Evolutionary conservation across 2,888 invertebrate species (phyloP).

Genomic region (Andrena hattorfiana): DNA sequence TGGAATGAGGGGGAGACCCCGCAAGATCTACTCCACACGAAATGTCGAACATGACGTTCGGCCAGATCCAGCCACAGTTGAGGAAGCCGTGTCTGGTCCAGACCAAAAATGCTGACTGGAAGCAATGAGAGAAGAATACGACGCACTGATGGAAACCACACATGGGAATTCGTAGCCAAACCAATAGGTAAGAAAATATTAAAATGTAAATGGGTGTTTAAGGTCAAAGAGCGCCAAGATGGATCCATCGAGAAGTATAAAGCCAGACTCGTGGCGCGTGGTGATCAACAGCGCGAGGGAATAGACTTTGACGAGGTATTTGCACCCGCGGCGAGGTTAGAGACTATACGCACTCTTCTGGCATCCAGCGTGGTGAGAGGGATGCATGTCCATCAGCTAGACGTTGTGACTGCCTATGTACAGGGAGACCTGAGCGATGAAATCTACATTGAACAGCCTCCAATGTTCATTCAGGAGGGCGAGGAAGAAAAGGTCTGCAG

Average conservation of each 20-base stretch:
- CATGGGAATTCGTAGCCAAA: background rate
- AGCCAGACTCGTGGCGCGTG: slow-evolving; percentile 30
- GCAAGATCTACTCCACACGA: background rate
- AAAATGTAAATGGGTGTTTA: background rate
- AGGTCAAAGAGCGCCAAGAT: background rate
- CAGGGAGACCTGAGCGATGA: slow-evolving; percentile 55
- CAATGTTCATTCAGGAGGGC: slow-evolving; percentile 19
- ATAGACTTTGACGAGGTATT: slow-evolving; percentile 66
- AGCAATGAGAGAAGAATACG: background rate
- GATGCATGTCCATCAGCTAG: slow-evolving; percentile 70
- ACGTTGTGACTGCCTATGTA: slow-evolving; percentile 55
- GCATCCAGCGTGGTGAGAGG: slow-evolving; percentile 54
- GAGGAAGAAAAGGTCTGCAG: slow-evolving; percentile 54
- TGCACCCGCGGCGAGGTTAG: slow-evolving; percentile 64
- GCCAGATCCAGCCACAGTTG: background rate
- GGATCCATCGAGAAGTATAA: background rate
- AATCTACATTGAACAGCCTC: slow-evolving; percentile 57
- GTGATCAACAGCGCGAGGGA: slow-evolving; percentile 55
- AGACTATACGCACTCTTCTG: slow-evolving; percentile 63
- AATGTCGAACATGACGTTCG: background rate
- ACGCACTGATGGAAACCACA: background rate
- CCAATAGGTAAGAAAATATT: background rate
- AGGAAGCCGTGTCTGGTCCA: background rate
- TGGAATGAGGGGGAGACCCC: background rate
- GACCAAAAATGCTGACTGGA: background rate